Evolutionary conservation across 2,113 vertebrate species (phyloP).

Genomic region (Platycercus adscitus): DNA sequence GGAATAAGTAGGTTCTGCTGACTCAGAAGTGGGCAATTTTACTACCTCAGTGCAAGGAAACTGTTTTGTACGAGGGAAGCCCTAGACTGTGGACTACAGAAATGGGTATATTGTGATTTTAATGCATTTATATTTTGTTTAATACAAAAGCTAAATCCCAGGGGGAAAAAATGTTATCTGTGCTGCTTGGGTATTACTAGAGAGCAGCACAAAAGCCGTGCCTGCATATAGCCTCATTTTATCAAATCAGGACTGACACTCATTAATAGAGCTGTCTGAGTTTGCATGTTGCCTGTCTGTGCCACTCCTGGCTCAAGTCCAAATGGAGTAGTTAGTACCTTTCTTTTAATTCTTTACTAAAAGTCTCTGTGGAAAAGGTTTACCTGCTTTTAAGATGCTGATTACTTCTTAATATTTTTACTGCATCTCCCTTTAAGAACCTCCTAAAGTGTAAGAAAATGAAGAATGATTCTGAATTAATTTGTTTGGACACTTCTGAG

Average conservation of each 20-base stretch:
- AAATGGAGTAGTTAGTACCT: background rate
- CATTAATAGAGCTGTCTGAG: conserved; percentile 2
- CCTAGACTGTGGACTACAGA: background rate
- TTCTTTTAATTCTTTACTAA: background rate
- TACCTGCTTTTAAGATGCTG: background rate
- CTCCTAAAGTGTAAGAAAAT: background rate
- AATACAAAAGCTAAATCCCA: background rate
- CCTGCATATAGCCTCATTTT: background rate
- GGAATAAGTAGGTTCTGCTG: conserved; percentile 62
- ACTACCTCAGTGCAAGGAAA: conserved; percentile 7
- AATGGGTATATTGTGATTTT: background rate
- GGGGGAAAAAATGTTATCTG: background rate
- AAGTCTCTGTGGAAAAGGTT: background rate
- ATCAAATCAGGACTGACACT: background rate
- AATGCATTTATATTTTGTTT: background rate
- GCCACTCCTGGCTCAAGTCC: background rate
- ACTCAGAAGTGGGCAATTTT: conserved; percentile 56
- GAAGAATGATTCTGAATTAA: background rate
- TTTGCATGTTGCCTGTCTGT: background rate
- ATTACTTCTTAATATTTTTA: background rate
- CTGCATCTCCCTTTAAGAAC: background rate
- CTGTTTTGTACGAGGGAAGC: background rate
- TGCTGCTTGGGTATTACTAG: background rate
- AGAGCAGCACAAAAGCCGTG: background rate
- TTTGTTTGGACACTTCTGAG: background rate